These are phyloP conservation scores for Acanthurus tractus DNA, from an alignment of 2,797 vertebrate genomes.

Conservation along the genomic window DNA sequence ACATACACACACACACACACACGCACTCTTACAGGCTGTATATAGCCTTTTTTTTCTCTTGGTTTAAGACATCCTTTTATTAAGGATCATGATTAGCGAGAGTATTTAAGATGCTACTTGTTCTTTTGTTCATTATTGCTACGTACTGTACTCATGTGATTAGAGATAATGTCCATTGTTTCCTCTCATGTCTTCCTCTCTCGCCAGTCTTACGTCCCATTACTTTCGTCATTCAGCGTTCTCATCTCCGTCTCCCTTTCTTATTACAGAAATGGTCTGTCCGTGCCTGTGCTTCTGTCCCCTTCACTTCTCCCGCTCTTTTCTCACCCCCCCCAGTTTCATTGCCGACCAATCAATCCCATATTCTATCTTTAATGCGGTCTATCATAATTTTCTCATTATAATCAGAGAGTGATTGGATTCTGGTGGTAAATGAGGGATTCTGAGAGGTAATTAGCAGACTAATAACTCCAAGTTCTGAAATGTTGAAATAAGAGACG, in stretches of 20 bases:
- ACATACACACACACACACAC: slow-evolving; percentile 12
- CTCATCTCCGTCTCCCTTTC: background rate
- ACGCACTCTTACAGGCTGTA: background rate
- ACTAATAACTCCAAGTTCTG: slow-evolving; percentile 82
- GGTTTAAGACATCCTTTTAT: background rate
- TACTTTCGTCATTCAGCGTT: background rate
- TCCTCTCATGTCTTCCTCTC: slow-evolving; percentile 9
- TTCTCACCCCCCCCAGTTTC: slow-evolving; percentile 44
- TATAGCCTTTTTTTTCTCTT: background rate
- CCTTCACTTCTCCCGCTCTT: slow-evolving; percentile 21
- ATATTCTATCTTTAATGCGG: slow-evolving; percentile 80
- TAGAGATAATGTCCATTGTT: slow-evolving; percentile 24
- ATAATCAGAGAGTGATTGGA: slow-evolving; percentile 84
- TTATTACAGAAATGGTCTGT: slow-evolving; percentile 10
- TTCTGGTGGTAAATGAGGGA: slow-evolving; percentile 83
- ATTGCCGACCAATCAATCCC: slow-evolving; percentile 77
- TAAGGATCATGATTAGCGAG: slow-evolving; percentile 3
- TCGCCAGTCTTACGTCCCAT: background rate
- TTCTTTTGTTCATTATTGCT: slow-evolving; percentile 2
- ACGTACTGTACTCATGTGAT: background rate
- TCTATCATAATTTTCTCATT: slow-evolving; percentile 85
- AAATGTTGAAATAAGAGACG: slow-evolving; percentile 80
- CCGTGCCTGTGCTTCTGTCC: slow-evolving; percentile 5
- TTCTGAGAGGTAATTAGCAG: slow-evolving; percentile 85
- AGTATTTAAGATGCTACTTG: background rate